Evolutionary conservation across 53 echinoderm and acorn worm genomes (phyloP), one percentile per base, ranked within the genome.

Genomic region (Henricia sp.): DNA sequence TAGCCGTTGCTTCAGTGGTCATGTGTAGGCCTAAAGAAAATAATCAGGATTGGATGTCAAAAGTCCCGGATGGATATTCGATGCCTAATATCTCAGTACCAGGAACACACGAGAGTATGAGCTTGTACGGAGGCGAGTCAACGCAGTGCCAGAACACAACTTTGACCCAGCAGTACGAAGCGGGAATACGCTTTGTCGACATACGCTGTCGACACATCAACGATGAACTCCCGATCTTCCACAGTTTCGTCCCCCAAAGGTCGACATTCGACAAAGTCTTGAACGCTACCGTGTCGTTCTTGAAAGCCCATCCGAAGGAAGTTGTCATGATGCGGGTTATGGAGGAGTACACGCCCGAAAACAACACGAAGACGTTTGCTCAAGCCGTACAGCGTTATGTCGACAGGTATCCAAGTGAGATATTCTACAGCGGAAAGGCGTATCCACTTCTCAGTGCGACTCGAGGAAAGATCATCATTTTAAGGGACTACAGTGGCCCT

Each of bases 121-220:
- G 76, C 34, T 59, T 19, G 33, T 67, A 82, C 21, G 66, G 82
- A 32, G 66, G 82, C 27, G 30, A 8, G 5, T 21, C 52, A 1
- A 19, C 32, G 1, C 66, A 67, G 50, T 82, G 82, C 44, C 82
- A 82, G 29, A 35, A 38, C 13, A 25, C 51, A 17, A 24, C 82
- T 21, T 21, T 82, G 17, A 17, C 50, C 50, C 46, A 65, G 37
- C 82, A 82, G 64, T 67, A 41, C 26, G 82, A 82, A 24, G 37
- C 6, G 20, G 82, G 82, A 33, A 46, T 82, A 30, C 82, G 82
- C 6, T 82, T 82, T 67, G 66, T 82, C 82, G 82, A 82, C 50
- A 82, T 82, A 42, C 82, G 82, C 23, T 82, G 82, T 21, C 48
- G 67, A 26, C 82, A 67, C 39, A 29, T 34, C 23, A 82, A 82